These are phyloP conservation scores for Drymodes brunneopygia DNA, from an alignment of 2,113 vertebrate species.

Conservation along the genomic window DNA sequence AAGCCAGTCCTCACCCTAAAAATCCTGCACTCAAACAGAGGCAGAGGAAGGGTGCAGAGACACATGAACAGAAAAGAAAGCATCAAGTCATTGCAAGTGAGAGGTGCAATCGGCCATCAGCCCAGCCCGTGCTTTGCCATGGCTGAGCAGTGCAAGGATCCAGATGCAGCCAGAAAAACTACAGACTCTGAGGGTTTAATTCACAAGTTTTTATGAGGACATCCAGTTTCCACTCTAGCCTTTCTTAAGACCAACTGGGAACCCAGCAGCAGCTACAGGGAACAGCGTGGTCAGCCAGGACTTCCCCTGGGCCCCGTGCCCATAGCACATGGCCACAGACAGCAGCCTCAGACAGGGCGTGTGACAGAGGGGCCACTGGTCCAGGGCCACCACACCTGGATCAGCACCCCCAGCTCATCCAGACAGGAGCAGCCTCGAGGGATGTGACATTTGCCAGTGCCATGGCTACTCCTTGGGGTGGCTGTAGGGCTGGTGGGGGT, in stretches of 20 bases:
- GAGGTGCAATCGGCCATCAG: background rate
- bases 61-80: background rate
- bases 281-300: background rate
- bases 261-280: background rate
- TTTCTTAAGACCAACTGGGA: background rate
- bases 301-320: background rate
- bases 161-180: background rate
- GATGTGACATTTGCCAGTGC: background rate
- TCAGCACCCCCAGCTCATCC: background rate
- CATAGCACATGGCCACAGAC: rapidly evolving
- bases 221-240: background rate
- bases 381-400: background rate
- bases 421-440: background rate
- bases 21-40: background rate
- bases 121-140: background rate
- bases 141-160: background rate
- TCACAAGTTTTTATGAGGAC: background rate
- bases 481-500: background rate
- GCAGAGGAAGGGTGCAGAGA: background rate
- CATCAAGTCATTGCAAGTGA: rapidly evolving
- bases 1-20: background rate
- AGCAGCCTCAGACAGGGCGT: background rate
- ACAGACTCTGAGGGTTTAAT: background rate
- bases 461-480: background rate
- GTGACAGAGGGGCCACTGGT: background rate